Evolutionary conservation across 2,888 invertebrate genomes (phyloP).

Genomic region (Aphidius colemani): DNA sequence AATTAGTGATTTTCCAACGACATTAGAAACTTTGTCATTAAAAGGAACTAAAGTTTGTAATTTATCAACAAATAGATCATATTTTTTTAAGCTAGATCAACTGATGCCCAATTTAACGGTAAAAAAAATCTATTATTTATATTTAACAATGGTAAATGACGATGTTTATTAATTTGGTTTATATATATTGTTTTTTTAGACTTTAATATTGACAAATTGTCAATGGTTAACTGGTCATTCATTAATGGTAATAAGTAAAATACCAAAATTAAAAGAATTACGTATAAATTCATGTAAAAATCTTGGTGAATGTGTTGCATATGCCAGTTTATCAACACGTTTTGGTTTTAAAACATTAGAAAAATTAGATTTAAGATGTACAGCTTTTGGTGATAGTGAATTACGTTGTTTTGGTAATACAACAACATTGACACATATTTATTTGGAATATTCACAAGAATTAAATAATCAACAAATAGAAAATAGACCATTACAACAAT

Average conservation of each 20-base stretch:
- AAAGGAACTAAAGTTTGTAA: conserved; percentile 63
- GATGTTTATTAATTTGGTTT: too few relatives aligned
- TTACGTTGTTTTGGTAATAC: conserved; percentile 66
- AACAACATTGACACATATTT: conserved; percentile 62
- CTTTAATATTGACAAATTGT: conserved; percentile 73
- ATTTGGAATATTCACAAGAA: conserved; percentile 46
- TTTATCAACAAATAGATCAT: conserved; percentile 61
- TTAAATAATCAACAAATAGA: conserved; percentile 32
- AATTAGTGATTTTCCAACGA: conserved; percentile 69
- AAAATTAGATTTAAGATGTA: conserved; percentile 65
- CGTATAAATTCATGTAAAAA: conserved; percentile 69
- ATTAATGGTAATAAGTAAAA: conserved; percentile 75
- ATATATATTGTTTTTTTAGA: conserved; percentile 49
- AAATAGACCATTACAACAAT: conserved; percentile 36
- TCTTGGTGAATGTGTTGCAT: conserved; percentile 75
- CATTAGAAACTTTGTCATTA: conserved; percentile 67
- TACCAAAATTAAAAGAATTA: conserved; percentile 67
- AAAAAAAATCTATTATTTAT: conserved; percentile 31
- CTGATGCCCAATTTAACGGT: conserved; percentile 64
- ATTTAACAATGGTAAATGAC: too few relatives aligned
- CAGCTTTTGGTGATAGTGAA: conserved; percentile 66
- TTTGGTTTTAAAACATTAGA: conserved; percentile 71
- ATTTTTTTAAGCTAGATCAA: conserved; percentile 64
- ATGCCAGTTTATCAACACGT: conserved; percentile 74
- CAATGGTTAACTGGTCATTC: conserved; percentile 76